These are phyloP conservation scores for Myiozetetes cayanensis DNA, from an alignment of 2,113 vertebrate genomes.

Conservation along the genomic window DNA sequence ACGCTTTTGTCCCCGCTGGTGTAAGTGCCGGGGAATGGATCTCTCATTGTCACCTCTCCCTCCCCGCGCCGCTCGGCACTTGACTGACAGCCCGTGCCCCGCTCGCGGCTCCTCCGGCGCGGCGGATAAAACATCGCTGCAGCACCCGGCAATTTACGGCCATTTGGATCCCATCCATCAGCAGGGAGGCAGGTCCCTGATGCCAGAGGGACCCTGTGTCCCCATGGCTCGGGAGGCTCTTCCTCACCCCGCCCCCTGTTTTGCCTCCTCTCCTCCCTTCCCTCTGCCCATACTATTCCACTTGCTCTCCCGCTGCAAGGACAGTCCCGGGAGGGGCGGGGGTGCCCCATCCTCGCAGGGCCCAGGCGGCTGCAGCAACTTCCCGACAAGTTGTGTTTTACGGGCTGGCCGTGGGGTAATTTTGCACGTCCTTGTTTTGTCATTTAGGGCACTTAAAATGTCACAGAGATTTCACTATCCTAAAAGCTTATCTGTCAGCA, in stretches of 20 bases:
- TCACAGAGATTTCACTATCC: slow-evolving; percentile 59
- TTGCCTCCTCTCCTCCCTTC: background rate
- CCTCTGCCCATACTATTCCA: accelerated
- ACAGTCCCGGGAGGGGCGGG: background rate
- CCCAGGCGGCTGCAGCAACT: background rate
- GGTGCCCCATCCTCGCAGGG: background rate
- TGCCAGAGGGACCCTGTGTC: background rate
- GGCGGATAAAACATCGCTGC: background rate
- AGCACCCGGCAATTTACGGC: background rate
- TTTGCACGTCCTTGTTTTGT: slow-evolving; percentile 68
- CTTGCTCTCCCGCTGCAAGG: background rate
- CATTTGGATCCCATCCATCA: background rate
- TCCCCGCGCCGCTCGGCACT: accelerated
- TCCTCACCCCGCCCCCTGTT: accelerated
- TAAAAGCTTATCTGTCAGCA: slow-evolving; percentile 70
- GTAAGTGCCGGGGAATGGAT: background rate
- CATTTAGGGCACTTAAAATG: slow-evolving; percentile 68
- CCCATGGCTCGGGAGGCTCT: accelerated
- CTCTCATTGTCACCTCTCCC: background rate
- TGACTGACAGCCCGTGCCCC: background rate
- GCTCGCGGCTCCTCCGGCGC: background rate
- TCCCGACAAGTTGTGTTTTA: slow-evolving; percentile 60
- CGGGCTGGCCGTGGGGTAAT: background rate
- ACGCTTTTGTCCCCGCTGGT: background rate
- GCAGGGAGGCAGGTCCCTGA: background rate